Evolutionary conservation across 2,888 invertebrate species (phyloP).

Genomic region (Cheilosia scutellata): DNA sequence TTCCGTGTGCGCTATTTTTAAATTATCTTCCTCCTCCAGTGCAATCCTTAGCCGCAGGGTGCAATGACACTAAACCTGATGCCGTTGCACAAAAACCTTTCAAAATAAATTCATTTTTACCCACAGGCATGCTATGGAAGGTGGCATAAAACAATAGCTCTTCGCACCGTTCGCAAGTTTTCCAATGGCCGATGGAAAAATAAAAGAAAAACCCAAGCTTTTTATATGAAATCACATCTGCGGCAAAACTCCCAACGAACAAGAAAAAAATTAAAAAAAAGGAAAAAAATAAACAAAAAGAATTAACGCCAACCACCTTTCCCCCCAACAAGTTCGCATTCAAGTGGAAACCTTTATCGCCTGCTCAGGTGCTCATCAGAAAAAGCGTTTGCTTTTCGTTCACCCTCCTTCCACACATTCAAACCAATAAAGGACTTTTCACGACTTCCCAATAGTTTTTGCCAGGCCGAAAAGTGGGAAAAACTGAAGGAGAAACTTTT

Average conservation of each 20-base stretch:
- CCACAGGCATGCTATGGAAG: constrained; percentile 3
- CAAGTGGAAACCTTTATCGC: constrained; percentile 72
- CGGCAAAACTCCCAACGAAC: constrained; percentile 42
- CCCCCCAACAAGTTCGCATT: constrained; percentile 38
- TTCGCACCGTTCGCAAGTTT: constrained; percentile 52
- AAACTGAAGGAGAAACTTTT: constrained; percentile 67
- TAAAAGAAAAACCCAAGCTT: constrained; percentile 60
- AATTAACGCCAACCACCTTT: constrained; percentile 50
- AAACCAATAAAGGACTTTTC: constrained; percentile 55
- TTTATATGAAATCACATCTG: constrained; percentile 67
- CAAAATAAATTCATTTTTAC: constrained; percentile 35
- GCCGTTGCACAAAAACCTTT: constrained; percentile 18
- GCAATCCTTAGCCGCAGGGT: constrained; percentile 12
- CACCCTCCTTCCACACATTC: neutral
- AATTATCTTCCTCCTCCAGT: neutral
- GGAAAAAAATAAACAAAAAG: constrained; percentile 18
- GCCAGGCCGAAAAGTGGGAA: constrained; percentile 26
- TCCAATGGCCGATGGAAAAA: constrained; percentile 54
- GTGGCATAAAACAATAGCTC: constrained; percentile 52
- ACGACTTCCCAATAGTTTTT: constrained; percentile 67
- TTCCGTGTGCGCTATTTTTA: constrained; percentile 40
- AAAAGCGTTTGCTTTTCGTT: constrained; percentile 49
- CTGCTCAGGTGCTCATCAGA: constrained; percentile 72
- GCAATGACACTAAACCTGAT: constrained; percentile 50
- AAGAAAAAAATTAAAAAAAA: constrained; percentile 3